Conservation (phyloP, 2,113 vertebrate genomes). For the Aramus guarauna region DNA sequence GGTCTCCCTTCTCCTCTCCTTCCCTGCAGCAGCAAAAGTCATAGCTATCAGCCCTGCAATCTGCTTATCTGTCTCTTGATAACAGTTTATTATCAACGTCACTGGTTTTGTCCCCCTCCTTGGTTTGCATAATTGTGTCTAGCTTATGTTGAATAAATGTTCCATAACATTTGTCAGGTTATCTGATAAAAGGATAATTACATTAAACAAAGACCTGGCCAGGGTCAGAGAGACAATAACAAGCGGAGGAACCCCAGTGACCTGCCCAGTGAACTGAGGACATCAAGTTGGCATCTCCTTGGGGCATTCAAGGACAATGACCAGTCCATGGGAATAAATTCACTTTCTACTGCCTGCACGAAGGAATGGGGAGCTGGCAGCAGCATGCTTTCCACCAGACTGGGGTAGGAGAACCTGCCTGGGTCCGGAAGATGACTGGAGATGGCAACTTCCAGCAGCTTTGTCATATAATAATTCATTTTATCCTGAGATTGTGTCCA, state of each 20-base stretch:
- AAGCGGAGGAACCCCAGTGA: background rate
- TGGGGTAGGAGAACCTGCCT: rapidly evolving
- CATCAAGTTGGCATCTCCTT: background rate
- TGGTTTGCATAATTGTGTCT: background rate
- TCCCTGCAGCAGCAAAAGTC: background rate
- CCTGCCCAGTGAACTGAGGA: background rate
- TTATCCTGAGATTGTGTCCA: background rate
- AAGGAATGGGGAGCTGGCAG: background rate
- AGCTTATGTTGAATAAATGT: background rate
- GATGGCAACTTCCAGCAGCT: background rate
- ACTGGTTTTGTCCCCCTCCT: background rate
- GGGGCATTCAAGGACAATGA: background rate
- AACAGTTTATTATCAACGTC: background rate
- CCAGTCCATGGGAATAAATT: background rate
- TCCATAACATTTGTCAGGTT: background rate
- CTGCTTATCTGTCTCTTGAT: background rate
- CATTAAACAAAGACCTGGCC: background rate
- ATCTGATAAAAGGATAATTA: background rate
- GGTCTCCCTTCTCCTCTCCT: background rate
- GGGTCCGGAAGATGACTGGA: background rate
- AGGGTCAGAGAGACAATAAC: background rate
- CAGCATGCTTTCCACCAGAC: background rate
- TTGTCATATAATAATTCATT: background rate
- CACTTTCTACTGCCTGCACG: background rate
- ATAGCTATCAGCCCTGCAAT: background rate